phyloP scores from a whole-genome alignment of 2,888 invertebrate species.

The Agonopterix heracliana region DNA sequence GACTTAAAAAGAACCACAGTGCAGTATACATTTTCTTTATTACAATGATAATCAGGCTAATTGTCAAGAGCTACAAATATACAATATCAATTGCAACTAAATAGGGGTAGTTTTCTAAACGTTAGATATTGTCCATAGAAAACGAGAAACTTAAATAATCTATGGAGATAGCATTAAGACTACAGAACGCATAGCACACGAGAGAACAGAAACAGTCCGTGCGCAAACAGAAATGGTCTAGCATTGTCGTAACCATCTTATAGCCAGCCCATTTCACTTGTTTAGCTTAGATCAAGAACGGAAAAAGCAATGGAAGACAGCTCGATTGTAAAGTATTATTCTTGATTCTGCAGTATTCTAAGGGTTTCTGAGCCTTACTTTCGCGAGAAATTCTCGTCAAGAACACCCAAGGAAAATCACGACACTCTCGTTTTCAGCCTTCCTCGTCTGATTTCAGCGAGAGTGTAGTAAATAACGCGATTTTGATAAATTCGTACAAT shows the following conservation, averaged over 20 bases:
- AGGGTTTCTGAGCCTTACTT: too few species aligned
- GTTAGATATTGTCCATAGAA: constrained; percentile 8
- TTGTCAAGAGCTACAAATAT: constrained; percentile 1
- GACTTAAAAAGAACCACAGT: not conserved
- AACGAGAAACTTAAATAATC: not conserved
- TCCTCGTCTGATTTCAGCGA: too few species aligned
- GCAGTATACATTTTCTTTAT: not conserved
- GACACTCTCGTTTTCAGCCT: too few species aligned
- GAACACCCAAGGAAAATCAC: too few species aligned
- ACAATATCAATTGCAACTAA: not conserved
- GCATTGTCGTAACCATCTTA: not conserved
- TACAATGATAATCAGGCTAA: not conserved
- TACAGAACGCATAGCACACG: not conserved
- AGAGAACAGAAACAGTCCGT: not conserved
- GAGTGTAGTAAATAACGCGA: too few species aligned
- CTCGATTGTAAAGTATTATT: too few species aligned
- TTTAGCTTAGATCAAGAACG: not conserved
- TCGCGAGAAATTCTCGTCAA: too few species aligned
- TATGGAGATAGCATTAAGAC: constrained; percentile 3
- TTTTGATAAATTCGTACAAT: too few species aligned
- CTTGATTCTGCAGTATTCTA: too few species aligned
- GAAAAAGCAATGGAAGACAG: not conserved
- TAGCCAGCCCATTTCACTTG: not conserved
- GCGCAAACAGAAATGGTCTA: not conserved
- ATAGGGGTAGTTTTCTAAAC: constrained; percentile 5